Percentiles rank a stretch among this genome's conserved stretches.
Evolutionary conservation across 2,797 vertebrate genomes (phyloP).

Genomic region (Gorsachius magnificus): DNA sequence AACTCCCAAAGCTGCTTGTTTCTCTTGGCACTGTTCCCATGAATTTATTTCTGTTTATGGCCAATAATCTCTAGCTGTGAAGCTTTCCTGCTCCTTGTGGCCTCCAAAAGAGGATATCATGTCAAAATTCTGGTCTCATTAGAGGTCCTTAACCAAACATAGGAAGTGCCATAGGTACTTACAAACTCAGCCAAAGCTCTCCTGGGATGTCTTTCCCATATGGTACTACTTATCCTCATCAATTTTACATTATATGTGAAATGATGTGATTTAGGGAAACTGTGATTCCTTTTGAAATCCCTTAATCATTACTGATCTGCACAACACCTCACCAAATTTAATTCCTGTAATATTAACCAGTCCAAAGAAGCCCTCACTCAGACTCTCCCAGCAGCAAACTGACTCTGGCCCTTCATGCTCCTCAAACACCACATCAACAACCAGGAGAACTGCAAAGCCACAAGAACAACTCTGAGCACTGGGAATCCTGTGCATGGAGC

Average conservation of each 20-base stretch:
- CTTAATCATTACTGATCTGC: not conserved
- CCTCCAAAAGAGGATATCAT: not conserved
- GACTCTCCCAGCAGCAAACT: not conserved
- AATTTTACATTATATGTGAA: conserved; percentile 17
- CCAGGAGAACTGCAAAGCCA: not conserved
- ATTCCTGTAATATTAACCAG: not conserved
- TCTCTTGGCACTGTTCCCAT: conserved; percentile 2
- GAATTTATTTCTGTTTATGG: conserved; percentile 16
- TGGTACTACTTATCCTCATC: not conserved
- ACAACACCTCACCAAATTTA: not conserved
- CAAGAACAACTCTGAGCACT: not conserved
- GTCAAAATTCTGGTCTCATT: conserved; percentile 7
- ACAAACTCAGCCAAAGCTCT: not conserved
- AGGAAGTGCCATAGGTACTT: not conserved
- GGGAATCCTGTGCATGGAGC: not conserved
- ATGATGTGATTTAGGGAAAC: conserved; percentile 5
- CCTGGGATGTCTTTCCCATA: not conserved
- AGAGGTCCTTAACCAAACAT: conserved; percentile 8
- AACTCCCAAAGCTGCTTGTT: not conserved
- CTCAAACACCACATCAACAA: not conserved
- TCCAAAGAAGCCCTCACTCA: not conserved
- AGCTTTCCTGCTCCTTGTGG: not conserved
- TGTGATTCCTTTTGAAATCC: not conserved
- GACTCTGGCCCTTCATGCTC: not conserved
- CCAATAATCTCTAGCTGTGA: not conserved